These are phyloP conservation scores for Diabrotica undecimpunctata DNA, from an alignment of 1,140 invertebrate genomes.

Conservation along the genomic window DNA sequence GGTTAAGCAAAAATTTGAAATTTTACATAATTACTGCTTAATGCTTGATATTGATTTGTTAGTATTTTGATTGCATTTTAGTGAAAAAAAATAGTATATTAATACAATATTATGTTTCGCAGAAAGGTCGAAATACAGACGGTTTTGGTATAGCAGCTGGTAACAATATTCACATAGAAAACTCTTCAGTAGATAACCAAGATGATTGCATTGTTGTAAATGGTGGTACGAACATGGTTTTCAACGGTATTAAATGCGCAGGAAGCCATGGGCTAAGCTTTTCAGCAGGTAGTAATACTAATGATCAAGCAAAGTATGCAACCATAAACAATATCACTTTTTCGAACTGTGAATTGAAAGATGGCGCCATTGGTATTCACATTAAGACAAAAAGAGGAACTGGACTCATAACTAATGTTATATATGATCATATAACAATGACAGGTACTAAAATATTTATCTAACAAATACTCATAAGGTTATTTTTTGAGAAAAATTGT, in stretches of 20 bases:
- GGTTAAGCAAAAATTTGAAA: too few species aligned
- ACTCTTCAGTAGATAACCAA: slow-evolving; percentile 8
- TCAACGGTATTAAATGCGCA: not conserved
- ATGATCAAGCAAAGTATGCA: not conserved
- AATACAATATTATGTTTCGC: too few species aligned
- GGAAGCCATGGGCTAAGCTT: slow-evolving; percentile 11
- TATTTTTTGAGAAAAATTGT: too few species aligned
- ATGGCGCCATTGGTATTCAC: not conserved
- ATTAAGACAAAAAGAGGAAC: slow-evolving; percentile 7
- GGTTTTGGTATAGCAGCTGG: slow-evolving; percentile 3
- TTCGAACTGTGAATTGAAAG: not conserved
- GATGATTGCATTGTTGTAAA: slow-evolving; percentile 14
- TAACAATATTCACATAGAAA: not conserved
- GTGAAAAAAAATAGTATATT: too few species aligned
- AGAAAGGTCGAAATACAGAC: slow-evolving; percentile 9
- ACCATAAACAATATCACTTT: slow-evolving; percentile 4
- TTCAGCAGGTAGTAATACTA: slow-evolving; percentile 1
- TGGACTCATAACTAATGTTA: slow-evolving; percentile 6
- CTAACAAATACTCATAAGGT: too few species aligned
- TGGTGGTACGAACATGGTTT: slow-evolving; percentile 8
- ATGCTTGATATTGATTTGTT: too few species aligned
- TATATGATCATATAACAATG: slow-evolving; percentile 2
- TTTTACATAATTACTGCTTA: too few species aligned
- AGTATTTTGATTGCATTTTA: too few species aligned
- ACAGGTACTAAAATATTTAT: not conserved